Base-by-base conservation (phyloP, 2,113 vertebrate species). In the Pandion haliaetus region DNA sequence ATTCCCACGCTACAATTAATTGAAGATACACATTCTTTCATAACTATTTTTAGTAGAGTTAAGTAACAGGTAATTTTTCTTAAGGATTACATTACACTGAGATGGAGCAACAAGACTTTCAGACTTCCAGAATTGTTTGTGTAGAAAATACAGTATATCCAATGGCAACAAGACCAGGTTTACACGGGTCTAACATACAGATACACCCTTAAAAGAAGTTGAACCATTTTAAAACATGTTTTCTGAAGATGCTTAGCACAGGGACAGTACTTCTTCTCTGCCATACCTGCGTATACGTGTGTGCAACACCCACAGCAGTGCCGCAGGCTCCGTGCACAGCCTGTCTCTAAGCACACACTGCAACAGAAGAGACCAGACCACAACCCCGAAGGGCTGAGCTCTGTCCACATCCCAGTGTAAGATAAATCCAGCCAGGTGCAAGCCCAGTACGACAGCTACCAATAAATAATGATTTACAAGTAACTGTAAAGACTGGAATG, bases 341-440 rank as follows among this genome's bases (percentile, higher is more conserved):
- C 70, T 45, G 72, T 4, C 31, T 31, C 81, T 12, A n/a, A 52
- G 80, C 54, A 63, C 36, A 5, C 5, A 1, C 9, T 5, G 29
- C 5, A 28, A 2, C 18, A 17, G 47, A 13, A 61, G n/a, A 17
- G n/a, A 54, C 26, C 57, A 34, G n/a, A 25, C 5, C 63, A 18
- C 40, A 17, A 3, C 24, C 23, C 18, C 8, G 2, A 0, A 6
- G 24, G 40, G n/a, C 10, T 17, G 5, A 21, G 7, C 40, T 29
- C 19, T 6, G 1, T 31, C 38, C 44, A 3, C 70, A 40, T 29
- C 55, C 58, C 83, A 15, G 0, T 7, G 3, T 3, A 2, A 36
- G 20, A 38, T 0, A 34, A 66, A 54, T 3, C 50, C 74, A 8
- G 11, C 10, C 86, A 59, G 62, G 21, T 8, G 23, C 36, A 31